These are phyloP conservation scores for Eulithis testata DNA, from an alignment of 2,888 invertebrate species.

Conservation along the genomic window DNA sequence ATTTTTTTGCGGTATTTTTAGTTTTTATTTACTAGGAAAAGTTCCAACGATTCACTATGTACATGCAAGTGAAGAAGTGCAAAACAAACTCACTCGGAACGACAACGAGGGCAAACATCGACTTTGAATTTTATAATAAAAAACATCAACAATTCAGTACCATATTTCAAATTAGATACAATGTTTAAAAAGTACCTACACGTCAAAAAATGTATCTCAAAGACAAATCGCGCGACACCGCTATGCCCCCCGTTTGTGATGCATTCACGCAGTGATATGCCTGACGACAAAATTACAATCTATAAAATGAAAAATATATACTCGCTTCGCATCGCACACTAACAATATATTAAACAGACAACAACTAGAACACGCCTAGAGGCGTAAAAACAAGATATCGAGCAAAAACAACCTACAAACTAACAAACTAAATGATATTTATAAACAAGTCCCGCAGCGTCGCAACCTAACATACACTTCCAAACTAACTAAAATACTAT, in stretches of 20 bases:
- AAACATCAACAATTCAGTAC: slow-evolving; percentile 44
- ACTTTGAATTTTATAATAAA: slow-evolving; percentile 42
- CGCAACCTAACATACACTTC: slow-evolving; percentile 59
- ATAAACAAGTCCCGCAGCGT: slow-evolving; percentile 61
- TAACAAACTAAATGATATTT: slow-evolving; percentile 56
- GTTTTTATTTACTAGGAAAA: slow-evolving; percentile 61
- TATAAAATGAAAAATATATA: slow-evolving; percentile 42
- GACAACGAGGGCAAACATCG: slow-evolving; percentile 43
- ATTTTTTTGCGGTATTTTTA: slow-evolving; percentile 65
- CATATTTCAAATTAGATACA: slow-evolving; percentile 43
- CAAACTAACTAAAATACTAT: slow-evolving; percentile 68
- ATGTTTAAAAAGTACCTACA: slow-evolving; percentile 39
- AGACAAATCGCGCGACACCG: slow-evolving; percentile 31
- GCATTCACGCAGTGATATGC: slow-evolving; percentile 72
- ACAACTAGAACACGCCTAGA: slow-evolving; percentile 61
- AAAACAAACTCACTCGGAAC: slow-evolving; percentile 66
- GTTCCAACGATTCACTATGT: slow-evolving; percentile 59
- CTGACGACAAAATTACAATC: slow-evolving; percentile 58
- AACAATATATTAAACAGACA: slow-evolving; percentile 60
- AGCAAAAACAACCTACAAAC: slow-evolving; percentile 74
- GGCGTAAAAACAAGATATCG: slow-evolving; percentile 46
- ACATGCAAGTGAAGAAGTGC: slow-evolving; percentile 74
- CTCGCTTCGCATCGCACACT: slow-evolving; percentile 43
- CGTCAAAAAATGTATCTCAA: slow-evolving; percentile 37
- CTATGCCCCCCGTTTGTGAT: slow-evolving; percentile 65